These are phyloP conservation scores for Macrocentrus cingulum DNA, from an alignment of 1,140 invertebrate genomes.

Conservation along the genomic window DNA sequence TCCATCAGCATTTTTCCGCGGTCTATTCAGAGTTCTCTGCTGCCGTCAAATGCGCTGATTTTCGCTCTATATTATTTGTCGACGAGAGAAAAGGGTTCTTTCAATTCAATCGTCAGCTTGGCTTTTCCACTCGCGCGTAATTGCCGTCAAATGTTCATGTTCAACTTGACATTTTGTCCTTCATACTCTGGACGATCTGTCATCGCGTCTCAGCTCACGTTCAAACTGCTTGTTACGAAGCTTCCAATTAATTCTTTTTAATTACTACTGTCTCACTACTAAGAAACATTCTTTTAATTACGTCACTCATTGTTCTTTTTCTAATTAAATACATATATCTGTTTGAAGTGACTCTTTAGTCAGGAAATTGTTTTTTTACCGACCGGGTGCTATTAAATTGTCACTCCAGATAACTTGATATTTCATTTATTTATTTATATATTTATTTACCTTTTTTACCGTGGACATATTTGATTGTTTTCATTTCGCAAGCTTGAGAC, in stretches of 20 bases:
- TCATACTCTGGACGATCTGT: neutral
- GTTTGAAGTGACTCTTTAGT: no score
- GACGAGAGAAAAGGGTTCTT: constrained; percentile 16
- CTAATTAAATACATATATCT: no score
- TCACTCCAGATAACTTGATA: no score
- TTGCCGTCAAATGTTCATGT: constrained; percentile 11
- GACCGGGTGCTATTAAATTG: no score
- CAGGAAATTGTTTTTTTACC: no score
- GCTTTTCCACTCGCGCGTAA: neutral
- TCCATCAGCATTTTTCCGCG: constrained; percentile 11
- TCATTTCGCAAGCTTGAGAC: no score
- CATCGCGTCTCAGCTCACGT: neutral
- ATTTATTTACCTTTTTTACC: no score
- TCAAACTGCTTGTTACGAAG: neutral
- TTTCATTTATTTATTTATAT: no score
- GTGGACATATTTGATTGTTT: no score
- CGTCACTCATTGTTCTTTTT: no score
- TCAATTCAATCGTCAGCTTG: constrained; percentile 16
- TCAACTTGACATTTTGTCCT: constrained; percentile 12
- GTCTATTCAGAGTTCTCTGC: neutral
- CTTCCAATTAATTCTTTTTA: constrained; percentile 3
- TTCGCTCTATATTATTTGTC: constrained; percentile 10
- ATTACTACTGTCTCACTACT: no score
- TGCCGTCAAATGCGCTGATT: neutral
- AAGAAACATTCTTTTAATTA: no score